Evolutionary conservation across 2,113 vertebrate species (phyloP), one percentile per base, ranked within the genome.

Genomic region (Nycticryphes semicollaris): DNA sequence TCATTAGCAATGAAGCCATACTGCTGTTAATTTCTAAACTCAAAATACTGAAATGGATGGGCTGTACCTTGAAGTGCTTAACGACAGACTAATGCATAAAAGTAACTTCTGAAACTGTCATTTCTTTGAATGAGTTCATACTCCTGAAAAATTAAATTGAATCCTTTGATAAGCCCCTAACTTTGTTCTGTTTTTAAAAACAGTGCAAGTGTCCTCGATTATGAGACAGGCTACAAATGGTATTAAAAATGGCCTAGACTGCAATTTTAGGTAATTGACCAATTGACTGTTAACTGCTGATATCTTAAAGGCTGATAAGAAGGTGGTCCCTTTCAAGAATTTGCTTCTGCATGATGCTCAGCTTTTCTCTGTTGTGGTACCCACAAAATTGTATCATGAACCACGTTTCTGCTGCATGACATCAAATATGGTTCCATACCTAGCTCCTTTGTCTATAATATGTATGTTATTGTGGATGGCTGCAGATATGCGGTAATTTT

Each of bases 1-100:
- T 95, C 82, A 60, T 93, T 80, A 89, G 9, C 87, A 87, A 75
- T 87, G 78, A 91, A 92, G 84, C 81, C 54, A 51, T 69, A 84
- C 70, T 69, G 87, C 75, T 94, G 22, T 91, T 94, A 66, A 76
- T 90, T 85, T 95, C 5, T 9, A 83, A 87, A 72, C 23, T 79
- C 53, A 66, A 79, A 89, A 93, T 94, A 72, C 81, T 96, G 93
- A 89, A 95, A 94, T 87, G 76, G 78, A 82, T 84, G 89, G 72
- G 78, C 86, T 96, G 66, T 66, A 72, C 2, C 0, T 80, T 80
- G 90, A 67, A 84, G 90, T 33, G 70, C 59, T 93, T 93, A 96
- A 94, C 28, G 7, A 93, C 84, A 94, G 59, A 47, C 62, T 77
- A 66, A 78, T 66, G 56, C 66, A 37, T 63, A 37, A 80, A 93